Conservation (phyloP, 2,797 vertebrate genomes). For the Columba guinea region DNA sequence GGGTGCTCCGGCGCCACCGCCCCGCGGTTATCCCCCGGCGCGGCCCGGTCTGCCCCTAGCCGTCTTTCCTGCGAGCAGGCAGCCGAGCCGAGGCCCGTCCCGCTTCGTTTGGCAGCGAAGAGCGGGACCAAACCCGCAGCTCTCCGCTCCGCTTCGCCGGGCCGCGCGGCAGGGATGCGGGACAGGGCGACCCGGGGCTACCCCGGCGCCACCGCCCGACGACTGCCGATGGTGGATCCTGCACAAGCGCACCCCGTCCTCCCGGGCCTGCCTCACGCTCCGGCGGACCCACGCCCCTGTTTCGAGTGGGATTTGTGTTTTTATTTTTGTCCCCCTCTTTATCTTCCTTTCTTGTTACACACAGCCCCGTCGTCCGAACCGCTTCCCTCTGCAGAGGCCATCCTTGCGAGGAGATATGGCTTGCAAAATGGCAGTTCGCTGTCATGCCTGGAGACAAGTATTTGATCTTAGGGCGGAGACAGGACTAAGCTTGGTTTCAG, state of each 20-base stretch:
- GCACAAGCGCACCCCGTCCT: too few relatives aligned
- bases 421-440: constrained; percentile 14
- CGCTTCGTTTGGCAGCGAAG: background rate
- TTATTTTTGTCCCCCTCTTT: background rate
- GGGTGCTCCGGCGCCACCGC: too few relatives aligned
- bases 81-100: too few relatives aligned
- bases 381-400: background rate
- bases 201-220: background rate
- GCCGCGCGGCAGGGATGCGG: background rate
- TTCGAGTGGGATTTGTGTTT: background rate
- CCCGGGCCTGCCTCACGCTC: background rate
- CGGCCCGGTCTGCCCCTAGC: background rate
- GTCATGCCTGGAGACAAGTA: background rate
- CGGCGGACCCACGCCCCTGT: background rate
- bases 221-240: background rate
- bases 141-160: background rate
- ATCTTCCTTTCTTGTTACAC: background rate
- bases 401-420: background rate
- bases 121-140: background rate
- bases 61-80: background rate
- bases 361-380: background rate
- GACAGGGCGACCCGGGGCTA: background rate
- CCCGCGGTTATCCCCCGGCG: background rate
- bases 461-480: background rate
- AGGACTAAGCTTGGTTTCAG: background rate